Evolutionary conservation across 2,797 vertebrate genomes (phyloP), one percentile per base, ranked within the genome.

Genomic region (Siniperca scherzeri): DNA sequence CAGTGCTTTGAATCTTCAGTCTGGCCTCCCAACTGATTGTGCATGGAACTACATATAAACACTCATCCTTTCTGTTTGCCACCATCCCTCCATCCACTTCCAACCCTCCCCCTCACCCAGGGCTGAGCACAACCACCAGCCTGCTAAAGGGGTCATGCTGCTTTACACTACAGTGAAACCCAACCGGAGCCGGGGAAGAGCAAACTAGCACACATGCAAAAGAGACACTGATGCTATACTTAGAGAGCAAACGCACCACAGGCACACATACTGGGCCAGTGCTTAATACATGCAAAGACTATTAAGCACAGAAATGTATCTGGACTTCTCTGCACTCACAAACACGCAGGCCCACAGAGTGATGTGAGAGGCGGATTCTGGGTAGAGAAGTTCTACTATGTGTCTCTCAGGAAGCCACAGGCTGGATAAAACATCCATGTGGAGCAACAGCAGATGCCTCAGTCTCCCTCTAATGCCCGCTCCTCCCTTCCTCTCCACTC

Each of bases 351-450:
- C 64, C 57, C 71, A 36, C 82, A 30, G 44, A 75, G 80, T 70
- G 83, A 91, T 80, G 86, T 81, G 74, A 89, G 80, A 82, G 76
- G 72, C 55, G 61, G 81, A 76, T 93, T 90, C 73, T 65, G 61
- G 77, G 81, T 74, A 85, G 77, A 84, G 38, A 78, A 88, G 70
- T 88, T 89, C 83, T 82, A 60, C 74, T 70, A 74, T 81, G 81
- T 50, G 74, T 93, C 86, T 91, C 80, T 46, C 44, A 90, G 91
- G 90, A 88, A 88, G 82, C 90, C 83, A 89, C 86, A 82, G 90
- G 89, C 88, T 91, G 80, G 83, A 90, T 89, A 88, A 88, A 30
- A 91, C 87, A 88, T 90, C 87, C 87, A 87, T 88, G 91, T 87
- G 81, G 77, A 89, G 90, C 62, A 78, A 72, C 75, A 88, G 84